phyloP scores from a whole-genome alignment of 2,113 vertebrate genomes.

The Pomatorhinus ruficollis region DNA sequence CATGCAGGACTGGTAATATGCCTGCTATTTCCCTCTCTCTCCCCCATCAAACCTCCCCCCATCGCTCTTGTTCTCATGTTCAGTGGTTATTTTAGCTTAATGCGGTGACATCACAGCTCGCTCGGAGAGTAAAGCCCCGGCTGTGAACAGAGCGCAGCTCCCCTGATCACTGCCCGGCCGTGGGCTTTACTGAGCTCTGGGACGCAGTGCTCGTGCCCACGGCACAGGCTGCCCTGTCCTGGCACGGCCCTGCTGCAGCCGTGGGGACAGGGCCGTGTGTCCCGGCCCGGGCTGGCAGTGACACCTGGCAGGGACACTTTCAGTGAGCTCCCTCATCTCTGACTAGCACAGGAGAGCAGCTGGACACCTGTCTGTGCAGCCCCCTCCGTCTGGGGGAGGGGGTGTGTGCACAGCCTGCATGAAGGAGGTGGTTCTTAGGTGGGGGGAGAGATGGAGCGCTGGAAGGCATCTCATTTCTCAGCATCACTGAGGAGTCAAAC shows the following conservation, averaged over 20 bases:
- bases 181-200: neutral
- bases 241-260: neutral
- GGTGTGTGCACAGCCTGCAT: neutral
- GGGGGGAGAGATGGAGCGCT: neutral
- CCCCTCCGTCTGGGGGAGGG: neutral
- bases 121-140: constrained; percentile 62
- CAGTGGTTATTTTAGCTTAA: constrained; percentile 81
- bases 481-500: neutral
- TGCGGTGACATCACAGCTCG: constrained; percentile 79
- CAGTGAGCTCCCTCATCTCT: neutral
- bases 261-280: rapidly evolving
- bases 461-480: constrained; percentile 7
- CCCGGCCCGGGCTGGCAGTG: rapidly evolving
- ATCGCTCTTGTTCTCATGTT: constrained; percentile 45
- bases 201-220: neutral
- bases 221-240: neutral
- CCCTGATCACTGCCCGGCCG: neutral
- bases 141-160: neutral
- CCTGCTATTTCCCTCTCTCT: constrained; percentile 76
- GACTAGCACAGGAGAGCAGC: neutral
- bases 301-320: neutral
- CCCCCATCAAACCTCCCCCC: constrained; percentile 2
- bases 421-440: neutral
- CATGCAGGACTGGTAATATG: constrained; percentile 82
- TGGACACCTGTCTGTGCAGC: neutral